Percentiles rank a stretch among this genome's conserved stretches.
These are phyloP conservation scores for Uria lomvia DNA, from an alignment of 2,113 vertebrate species.

Conservation along the genomic window DNA sequence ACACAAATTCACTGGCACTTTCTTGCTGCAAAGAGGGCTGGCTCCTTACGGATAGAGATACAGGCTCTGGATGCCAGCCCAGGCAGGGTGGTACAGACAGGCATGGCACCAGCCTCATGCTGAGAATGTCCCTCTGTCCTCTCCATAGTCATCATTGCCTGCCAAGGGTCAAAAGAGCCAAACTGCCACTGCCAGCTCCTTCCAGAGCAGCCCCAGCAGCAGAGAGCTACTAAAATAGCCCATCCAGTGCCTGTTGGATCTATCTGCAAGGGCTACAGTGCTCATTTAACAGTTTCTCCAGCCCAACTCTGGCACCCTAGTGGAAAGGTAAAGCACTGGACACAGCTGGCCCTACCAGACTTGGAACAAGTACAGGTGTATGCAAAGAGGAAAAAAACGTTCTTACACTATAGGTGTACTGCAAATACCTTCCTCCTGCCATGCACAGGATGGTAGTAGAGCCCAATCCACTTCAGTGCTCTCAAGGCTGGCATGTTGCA, in stretches of 20 bases:
- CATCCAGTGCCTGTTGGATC: background rate
- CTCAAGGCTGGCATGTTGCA: fast-evolving
- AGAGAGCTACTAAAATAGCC: background rate
- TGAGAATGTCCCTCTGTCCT: constrained; percentile 14
- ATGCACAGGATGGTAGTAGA: background rate
- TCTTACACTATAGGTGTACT: background rate
- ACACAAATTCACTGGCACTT: background rate
- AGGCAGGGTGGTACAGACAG: background rate
- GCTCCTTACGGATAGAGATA: background rate
- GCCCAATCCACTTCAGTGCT: background rate
- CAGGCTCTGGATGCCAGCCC: background rate
- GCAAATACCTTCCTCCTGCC: background rate
- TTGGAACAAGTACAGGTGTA: background rate
- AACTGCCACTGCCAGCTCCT: background rate
- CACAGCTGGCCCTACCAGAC: background rate
- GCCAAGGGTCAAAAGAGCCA: background rate
- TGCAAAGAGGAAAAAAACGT: background rate
- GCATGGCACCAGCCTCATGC: constrained; percentile 14
- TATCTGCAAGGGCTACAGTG: background rate
- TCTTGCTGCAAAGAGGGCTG: background rate
- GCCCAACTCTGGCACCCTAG: background rate
- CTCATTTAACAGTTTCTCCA: background rate
- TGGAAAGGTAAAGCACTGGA: background rate
- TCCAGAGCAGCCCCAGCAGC: background rate
- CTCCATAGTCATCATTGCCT: background rate